phyloP scores from a whole-genome alignment of 2,888 invertebrate species.

The Campoplex capitator region DNA sequence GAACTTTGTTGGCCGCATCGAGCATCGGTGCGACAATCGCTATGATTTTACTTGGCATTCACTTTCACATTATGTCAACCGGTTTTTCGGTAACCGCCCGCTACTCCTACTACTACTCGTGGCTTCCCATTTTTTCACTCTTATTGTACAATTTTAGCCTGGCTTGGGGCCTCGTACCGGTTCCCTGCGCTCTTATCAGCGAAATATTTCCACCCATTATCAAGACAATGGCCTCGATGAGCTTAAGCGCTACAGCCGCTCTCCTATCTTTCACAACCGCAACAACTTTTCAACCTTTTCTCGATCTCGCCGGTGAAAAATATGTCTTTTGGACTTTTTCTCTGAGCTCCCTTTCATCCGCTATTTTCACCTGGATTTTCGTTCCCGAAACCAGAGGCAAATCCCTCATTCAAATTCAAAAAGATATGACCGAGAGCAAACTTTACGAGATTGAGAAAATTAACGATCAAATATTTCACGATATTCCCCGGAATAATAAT shows the following conservation, averaged over 20 bases:
- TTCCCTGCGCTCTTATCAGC: slow-evolving; percentile 79
- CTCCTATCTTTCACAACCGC: slow-evolving; percentile 76
- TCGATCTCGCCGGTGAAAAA: slow-evolving; percentile 77
- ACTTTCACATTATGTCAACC: slow-evolving; percentile 77
- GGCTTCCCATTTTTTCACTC: slow-evolving; percentile 77
- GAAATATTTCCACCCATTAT: slow-evolving; percentile 81
- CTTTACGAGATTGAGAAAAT: neutral
- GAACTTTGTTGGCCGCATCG: slow-evolving; percentile 84
- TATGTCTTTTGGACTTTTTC: slow-evolving; percentile 80
- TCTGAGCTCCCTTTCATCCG: slow-evolving; percentile 70
- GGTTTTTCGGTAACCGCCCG: slow-evolving; percentile 51
- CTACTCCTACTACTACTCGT: slow-evolving; percentile 66
- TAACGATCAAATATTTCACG: neutral
- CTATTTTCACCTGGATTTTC: slow-evolving; percentile 76
- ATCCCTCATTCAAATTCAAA: slow-evolving; percentile 79
- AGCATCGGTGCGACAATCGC: slow-evolving; percentile 81
- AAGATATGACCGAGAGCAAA: slow-evolving; percentile 50
- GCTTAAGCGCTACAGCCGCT: slow-evolving; percentile 74
- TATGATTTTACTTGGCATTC: slow-evolving; percentile 76
- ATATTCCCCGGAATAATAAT: neutral
- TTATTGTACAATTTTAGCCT: slow-evolving; percentile 75
- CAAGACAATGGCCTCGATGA: slow-evolving; percentile 79
- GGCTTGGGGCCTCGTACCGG: slow-evolving; percentile 75
- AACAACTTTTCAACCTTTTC: slow-evolving; percentile 78
- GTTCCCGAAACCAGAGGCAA: slow-evolving; percentile 81